A percentile compares a stretch with the other conserved stretches of the same genome.
Evolutionary conservation across 2,797 vertebrate species (phyloP).

Genomic region (Pseudochirops cupreus): DNA sequence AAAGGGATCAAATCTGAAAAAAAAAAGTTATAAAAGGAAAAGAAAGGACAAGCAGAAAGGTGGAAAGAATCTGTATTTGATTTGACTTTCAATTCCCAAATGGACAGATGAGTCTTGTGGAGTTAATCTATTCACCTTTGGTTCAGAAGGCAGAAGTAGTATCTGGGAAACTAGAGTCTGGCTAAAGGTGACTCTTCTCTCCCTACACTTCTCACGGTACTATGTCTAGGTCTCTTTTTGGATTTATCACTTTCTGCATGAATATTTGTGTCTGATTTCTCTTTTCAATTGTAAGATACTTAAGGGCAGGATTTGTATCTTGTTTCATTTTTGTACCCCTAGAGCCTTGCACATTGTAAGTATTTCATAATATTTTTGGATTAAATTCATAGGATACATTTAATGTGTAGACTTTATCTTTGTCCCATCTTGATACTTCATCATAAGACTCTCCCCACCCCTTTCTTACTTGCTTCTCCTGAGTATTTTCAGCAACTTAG

Average conservation of each 20-base stretch:
- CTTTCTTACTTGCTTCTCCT: neutral
- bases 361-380: neutral
- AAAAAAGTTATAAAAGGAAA: neutral
- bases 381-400: neutral
- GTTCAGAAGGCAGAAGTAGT: neutral
- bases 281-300: neutral
- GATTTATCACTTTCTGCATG: neutral
- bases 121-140: neutral
- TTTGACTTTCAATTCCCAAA: neutral
- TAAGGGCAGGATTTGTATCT: neutral
- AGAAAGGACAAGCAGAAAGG: neutral
- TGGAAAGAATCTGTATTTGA: neutral
- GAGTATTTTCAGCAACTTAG: neutral
- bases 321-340: neutral
- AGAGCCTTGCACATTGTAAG: neutral
- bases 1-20: neutral
- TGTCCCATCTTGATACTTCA: constrained; percentile 1
- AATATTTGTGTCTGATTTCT: neutral
- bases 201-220: neutral
- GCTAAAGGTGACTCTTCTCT: neutral
- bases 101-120: neutral
- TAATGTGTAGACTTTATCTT: neutral
- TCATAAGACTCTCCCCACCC: neutral
- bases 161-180: neutral
- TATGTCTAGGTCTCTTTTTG: neutral